These are phyloP conservation scores for Apteryx mantelli DNA, from an alignment of 2,113 vertebrate genomes.

Conservation along the genomic window DNA sequence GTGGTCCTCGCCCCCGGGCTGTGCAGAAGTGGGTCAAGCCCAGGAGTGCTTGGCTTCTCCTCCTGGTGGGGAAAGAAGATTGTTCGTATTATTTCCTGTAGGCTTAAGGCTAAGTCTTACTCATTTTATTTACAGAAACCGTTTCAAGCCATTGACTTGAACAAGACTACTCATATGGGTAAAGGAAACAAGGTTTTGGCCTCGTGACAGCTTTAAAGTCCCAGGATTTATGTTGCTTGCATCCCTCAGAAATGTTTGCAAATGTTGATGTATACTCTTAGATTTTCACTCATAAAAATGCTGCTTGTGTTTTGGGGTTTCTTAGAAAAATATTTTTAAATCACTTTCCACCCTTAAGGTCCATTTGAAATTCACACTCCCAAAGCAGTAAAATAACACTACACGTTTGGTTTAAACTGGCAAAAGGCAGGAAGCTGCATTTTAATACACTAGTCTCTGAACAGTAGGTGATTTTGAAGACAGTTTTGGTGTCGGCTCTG, in stretches of 20 bases:
- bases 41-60: slow-evolving; percentile 47
- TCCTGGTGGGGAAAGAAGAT: not conserved
- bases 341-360: slow-evolving; percentile 61
- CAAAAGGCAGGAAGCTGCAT: slow-evolving; percentile 37
- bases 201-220: slow-evolving; percentile 46
- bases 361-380: slow-evolving; percentile 49
- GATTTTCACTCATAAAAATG: slow-evolving; percentile 61
- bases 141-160: slow-evolving; percentile 28
- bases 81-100: slow-evolving; percentile 28
- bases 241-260: slow-evolving; percentile 51
- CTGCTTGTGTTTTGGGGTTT: slow-evolving; percentile 59
- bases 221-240: slow-evolving; percentile 54
- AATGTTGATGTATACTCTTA: slow-evolving; percentile 49
- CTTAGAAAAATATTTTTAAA: slow-evolving; percentile 66
- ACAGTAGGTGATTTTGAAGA: slow-evolving; percentile 53
- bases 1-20: not conserved
- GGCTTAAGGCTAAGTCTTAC: slow-evolving; percentile 24
- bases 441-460: slow-evolving; percentile 8
- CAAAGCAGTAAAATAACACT: slow-evolving; percentile 45
- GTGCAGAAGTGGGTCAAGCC: not conserved
- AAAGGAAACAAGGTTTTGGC: slow-evolving; percentile 52
- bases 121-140: slow-evolving; percentile 48
- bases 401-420: not conserved
- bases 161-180: not conserved
- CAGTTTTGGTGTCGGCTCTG: slow-evolving; percentile 29